A percentile compares a stretch with the other conserved stretches of the same genome.
phyloP scores from a whole-genome alignment of 2,113 vertebrate species.

The Prionailurus bengalensis region DNA sequence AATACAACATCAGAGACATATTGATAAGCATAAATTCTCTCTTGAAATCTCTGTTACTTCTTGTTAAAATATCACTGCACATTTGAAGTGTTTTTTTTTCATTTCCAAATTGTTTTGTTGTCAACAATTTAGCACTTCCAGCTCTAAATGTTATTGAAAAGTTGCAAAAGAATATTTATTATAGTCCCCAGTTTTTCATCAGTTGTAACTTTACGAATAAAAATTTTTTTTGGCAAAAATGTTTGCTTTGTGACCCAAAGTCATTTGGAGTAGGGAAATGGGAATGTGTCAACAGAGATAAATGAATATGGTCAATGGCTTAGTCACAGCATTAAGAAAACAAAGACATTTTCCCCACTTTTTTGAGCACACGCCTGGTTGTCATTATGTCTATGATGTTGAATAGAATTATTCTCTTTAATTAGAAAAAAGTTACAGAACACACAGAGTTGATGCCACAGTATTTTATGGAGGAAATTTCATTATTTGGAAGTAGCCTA shows the following conservation, averaged over 20 bases:
- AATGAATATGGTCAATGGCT: background rate
- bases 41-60: background rate
- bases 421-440: background rate
- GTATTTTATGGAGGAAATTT: conserved; percentile 24
- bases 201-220: conserved; percentile 17
- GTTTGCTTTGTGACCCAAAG: conserved; percentile 17
- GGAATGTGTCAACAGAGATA: background rate
- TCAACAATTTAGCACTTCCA: background rate
- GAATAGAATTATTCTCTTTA: conserved; percentile 43
- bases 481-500: conserved; percentile 10
- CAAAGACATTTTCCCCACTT: background rate
- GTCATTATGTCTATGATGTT: background rate
- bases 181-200: background rate
- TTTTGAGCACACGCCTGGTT: background rate
- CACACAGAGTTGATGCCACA: background rate
- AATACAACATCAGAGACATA: background rate
- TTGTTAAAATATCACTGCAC: conserved; percentile 30
- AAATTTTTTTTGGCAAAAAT: background rate
- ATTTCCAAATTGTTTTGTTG: background rate
- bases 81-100: background rate
- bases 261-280: background rate
- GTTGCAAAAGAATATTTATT: background rate
- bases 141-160: background rate
- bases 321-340: background rate
- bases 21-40: background rate